phyloP scores from a whole-genome alignment of 2,797 vertebrate genomes.

The Micropoecilia bifurca region DNA sequence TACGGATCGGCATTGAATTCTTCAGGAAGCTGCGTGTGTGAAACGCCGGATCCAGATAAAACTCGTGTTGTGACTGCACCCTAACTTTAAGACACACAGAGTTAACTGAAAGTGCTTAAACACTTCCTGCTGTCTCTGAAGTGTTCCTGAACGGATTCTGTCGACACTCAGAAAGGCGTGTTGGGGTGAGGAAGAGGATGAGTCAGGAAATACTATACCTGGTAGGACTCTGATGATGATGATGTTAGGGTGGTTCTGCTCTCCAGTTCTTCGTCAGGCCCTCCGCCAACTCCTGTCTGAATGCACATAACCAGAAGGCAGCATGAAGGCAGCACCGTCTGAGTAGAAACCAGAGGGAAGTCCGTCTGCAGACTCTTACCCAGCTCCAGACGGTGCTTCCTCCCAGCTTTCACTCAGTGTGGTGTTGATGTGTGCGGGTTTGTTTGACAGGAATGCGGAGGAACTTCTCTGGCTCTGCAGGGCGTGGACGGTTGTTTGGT shows the following conservation, averaged over 20 bases:
- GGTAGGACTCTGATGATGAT: constrained; percentile 49
- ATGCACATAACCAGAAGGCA: constrained; percentile 20
- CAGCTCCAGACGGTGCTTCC: constrained; percentile 28
- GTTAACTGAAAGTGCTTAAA: neutral
- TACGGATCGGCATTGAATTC: neutral
- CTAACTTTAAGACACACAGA: neutral
- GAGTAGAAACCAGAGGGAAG: constrained; percentile 22
- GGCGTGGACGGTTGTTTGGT: constrained; percentile 75
- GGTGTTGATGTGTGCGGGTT: constrained; percentile 12
- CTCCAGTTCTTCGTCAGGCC: constrained; percentile 50
- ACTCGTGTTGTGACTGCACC: neutral
- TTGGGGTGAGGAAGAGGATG: constrained; percentile 16
- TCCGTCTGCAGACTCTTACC: constrained; percentile 48
- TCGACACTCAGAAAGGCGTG: neutral
- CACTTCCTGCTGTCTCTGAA: neutral
- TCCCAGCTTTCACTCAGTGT: constrained; percentile 17
- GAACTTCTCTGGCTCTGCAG: constrained; percentile 71
- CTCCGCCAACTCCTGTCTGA: constrained; percentile 44
- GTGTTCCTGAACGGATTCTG: neutral
- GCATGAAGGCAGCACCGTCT: constrained; percentile 21
- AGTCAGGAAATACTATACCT: constrained; percentile 64
- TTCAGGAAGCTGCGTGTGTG: constrained; percentile 4
- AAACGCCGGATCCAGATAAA: neutral
- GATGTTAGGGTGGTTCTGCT: constrained; percentile 50
- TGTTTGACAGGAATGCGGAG: constrained; percentile 72